Percentiles rank a stretch among this genome's conserved stretches.
Conservation (phyloP, 2,113 vertebrate genomes). For the Potamarius usumacintae region DNA sequence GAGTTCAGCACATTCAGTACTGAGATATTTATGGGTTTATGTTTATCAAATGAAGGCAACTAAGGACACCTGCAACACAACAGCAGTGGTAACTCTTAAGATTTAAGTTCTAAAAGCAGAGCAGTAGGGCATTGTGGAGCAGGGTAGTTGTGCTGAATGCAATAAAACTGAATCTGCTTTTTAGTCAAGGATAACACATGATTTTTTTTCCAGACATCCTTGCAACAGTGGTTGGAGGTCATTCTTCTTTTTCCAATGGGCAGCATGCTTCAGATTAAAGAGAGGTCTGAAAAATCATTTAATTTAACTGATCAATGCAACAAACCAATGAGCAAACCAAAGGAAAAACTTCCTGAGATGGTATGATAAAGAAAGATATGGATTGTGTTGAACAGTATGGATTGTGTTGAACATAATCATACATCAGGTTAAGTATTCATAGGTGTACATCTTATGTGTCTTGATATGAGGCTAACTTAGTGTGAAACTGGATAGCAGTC, state of each 20-base stretch:
- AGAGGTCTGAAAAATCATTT: neutral
- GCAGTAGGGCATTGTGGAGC: neutral
- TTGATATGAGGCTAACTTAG: neutral
- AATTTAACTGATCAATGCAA: neutral
- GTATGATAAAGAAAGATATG: neutral
- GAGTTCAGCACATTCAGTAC: constrained; percentile 32
- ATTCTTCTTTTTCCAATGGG: neutral
- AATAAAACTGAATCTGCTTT: neutral
- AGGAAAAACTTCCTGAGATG: neutral
- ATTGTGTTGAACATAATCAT: neutral
- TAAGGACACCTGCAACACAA: constrained; percentile 7
- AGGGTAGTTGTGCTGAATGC: neutral
- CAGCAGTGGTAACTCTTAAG: neutral
- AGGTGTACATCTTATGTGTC: neutral
- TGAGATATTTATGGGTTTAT: constrained; percentile 40
- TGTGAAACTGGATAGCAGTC: neutral
- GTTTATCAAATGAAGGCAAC: neutral
- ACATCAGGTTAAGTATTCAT: neutral
- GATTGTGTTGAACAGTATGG: neutral
- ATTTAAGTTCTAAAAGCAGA: neutral
- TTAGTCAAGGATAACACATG: neutral
- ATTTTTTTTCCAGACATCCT: neutral
- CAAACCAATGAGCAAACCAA: neutral
- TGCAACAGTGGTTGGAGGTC: neutral
- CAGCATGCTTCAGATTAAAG: constrained; percentile 3